Evolutionary conservation across 2,888 invertebrate species (phyloP), one percentile per base, ranked within the genome.

Genomic region (Nemapogon koenigi): DNA sequence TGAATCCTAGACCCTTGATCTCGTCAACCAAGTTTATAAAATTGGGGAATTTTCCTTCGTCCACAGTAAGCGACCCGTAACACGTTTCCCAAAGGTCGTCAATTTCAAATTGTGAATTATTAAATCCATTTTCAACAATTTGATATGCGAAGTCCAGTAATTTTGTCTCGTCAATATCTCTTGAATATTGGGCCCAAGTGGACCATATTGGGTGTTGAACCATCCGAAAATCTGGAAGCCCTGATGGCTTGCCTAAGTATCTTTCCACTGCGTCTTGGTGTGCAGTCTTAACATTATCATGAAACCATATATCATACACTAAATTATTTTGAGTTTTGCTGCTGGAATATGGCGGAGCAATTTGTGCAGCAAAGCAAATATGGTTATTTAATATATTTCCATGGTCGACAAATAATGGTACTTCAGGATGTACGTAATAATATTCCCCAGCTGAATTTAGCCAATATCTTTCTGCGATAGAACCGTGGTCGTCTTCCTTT

Each of bases 11-110:
- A 0, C 57, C 57, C 49, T 88, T 86, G 1, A 94, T 57, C 16
- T 81, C 65, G 11, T 69, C 55, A 0, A 88, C 81, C 2, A 90
- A 81, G 13, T 70, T 55, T 7, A 71, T 79, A 13, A 91, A 83
- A 47, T 90, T 71, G 0, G 87, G 84, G 55, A 94, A 94, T 58
- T 87, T 90, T 0, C 53, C 61, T 7, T 70, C 62, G 49, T 90
- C 83, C 43, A 94, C 90, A 10, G 80, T 81, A 18, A 90, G 70
- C 6, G 91, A 88, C 0, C 95, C 95, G 51, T 94, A 93, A 52
- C 90, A 90, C 0, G 82, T 81, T 58, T 94, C 93, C 92, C 94
- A 94, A 11, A 86, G 80, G 55, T 94, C 94, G 53, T 94, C 94
- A 31, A 96, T 89, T 72, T 94, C 94, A 27, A 90, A 59, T 53